A percentile compares a stretch with the other conserved stretches of the same genome.
Conservation (phyloP, 2,888 invertebrate species). For the Perizoma flavofasciatum region DNA sequence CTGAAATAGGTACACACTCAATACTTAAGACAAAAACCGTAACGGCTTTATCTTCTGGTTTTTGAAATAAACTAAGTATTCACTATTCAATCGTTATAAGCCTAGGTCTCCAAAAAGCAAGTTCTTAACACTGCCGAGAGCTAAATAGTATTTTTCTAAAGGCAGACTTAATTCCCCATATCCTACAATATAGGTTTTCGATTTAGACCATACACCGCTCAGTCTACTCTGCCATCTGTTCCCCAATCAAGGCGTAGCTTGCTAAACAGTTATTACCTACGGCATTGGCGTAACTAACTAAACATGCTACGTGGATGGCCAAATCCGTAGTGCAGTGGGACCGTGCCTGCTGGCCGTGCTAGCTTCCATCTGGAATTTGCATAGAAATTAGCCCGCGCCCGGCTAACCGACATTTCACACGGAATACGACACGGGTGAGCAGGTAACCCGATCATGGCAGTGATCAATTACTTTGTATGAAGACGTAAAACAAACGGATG, state of each 20-base stretch:
- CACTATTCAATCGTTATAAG: no score
- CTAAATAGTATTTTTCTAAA: constrained; percentile 5
- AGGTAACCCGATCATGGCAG: constrained; percentile 3
- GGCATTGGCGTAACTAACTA: neutral
- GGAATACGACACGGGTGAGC: constrained; percentile 50
- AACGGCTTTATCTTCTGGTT: no score
- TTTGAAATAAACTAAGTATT: no score
- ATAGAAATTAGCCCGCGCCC: constrained; percentile 71
- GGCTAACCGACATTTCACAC: constrained; percentile 71
- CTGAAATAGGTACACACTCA: no score
- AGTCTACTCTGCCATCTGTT: constrained; percentile 14
- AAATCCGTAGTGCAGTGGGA: constrained; percentile 6
- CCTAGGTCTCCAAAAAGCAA: neutral
- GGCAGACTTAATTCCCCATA: constrained; percentile 7
- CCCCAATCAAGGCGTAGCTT: constrained; percentile 8
- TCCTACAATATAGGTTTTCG: constrained; percentile 4
- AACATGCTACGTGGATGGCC: constrained; percentile 4
- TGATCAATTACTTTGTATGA: no score
- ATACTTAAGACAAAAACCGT: no score
- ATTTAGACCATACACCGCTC: constrained; percentile 9
- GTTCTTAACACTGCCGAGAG: neutral
- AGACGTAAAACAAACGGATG: no score
- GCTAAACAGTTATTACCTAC: constrained; percentile 10
- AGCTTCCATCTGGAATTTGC: constrained; percentile 59
- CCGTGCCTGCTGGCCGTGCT: constrained; percentile 29